A percentile compares a stretch with the other conserved stretches of the same genome.
Conservation (phyloP, 2,113 vertebrate species). For the Mesitornis unicolor region DNA sequence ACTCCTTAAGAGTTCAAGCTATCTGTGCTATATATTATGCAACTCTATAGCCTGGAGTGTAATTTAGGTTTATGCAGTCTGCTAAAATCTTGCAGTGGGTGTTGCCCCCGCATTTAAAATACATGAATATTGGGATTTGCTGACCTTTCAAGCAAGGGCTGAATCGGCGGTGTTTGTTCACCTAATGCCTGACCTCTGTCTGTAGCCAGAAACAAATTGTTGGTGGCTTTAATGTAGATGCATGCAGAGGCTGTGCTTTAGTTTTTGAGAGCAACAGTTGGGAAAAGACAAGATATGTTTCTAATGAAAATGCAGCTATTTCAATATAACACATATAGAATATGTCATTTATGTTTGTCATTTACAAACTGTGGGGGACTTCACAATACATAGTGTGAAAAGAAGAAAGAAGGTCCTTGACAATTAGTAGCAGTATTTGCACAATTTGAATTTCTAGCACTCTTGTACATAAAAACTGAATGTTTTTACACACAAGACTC, state of each 20-base stretch:
- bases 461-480: background rate
- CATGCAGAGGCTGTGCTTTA: background rate
- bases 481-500: background rate
- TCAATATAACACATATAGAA: background rate
- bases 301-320: background rate
- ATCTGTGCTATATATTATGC: background rate
- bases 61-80: background rate
- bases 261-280: background rate
- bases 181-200: background rate
- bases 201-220: background rate
- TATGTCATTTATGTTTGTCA: background rate
- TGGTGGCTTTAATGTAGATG: background rate
- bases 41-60: background rate
- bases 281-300: background rate
- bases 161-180: background rate
- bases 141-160: background rate
- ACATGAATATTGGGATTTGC: background rate
- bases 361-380: background rate
- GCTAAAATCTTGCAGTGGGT: background rate
- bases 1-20: background rate
- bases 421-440: background rate
- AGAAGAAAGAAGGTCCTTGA: background rate
- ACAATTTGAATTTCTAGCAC: background rate
- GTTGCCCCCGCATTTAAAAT: background rate
- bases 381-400: background rate